A percentile compares a stretch with the other conserved stretches of the same genome.
These are phyloP conservation scores for human DNA, from an alignment of 2,113 vertebrate species.

Conservation along the genomic window DNA sequence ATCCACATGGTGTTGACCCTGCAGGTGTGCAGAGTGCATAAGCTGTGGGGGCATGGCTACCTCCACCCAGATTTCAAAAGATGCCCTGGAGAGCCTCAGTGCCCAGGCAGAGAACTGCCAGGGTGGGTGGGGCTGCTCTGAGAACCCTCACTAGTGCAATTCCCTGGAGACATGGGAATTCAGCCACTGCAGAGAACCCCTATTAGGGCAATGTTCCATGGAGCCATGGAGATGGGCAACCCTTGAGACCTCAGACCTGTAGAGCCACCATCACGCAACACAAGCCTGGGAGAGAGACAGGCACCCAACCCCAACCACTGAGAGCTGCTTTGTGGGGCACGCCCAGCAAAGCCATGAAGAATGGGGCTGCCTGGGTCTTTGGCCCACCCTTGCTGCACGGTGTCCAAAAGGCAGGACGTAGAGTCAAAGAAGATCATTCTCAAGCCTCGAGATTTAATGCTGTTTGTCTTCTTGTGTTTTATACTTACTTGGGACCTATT, in stretches of 20 bases:
- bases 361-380: not conserved
- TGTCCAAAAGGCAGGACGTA: not conserved
- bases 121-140: not conserved
- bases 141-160: not conserved
- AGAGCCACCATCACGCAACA: not conserved
- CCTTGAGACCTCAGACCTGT: not conserved
- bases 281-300: not conserved
- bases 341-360: not conserved
- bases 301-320: not conserved
- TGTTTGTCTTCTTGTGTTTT: not conserved
- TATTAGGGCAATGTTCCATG: no score
- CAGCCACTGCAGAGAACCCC: no score
- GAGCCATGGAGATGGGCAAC: no score
- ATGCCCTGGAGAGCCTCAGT: not conserved
- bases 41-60: not conserved
- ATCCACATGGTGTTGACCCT: not conserved
- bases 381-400: not conserved
- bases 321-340: not conserved
- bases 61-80: not conserved
- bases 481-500: not conserved
- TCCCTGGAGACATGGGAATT: not conserved
- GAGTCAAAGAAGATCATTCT: not conserved
- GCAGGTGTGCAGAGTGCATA: not conserved
- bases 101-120: not conserved
- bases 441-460: not conserved